phyloP scores from a whole-genome alignment of 2,797 vertebrate species.

The Siniperca obscura region DNA sequence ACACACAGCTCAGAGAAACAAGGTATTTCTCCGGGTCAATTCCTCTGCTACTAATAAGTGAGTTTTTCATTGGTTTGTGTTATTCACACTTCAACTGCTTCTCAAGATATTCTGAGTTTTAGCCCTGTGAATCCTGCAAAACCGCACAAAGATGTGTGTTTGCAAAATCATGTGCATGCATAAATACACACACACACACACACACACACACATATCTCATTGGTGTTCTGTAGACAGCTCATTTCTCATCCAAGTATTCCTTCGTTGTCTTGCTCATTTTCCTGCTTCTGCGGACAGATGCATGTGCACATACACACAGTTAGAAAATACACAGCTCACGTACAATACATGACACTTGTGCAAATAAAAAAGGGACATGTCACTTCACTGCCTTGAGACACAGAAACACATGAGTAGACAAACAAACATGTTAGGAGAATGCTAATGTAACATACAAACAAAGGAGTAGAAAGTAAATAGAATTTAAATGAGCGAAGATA shows the following conservation, averaged over 20 bases:
- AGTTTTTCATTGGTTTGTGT: constrained; percentile 50
- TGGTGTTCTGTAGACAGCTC: constrained; percentile 37
- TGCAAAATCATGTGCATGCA: not conserved
- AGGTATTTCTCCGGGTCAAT: constrained; percentile 47
- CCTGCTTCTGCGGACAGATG: constrained; percentile 10
- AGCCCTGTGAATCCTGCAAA: constrained; percentile 35
- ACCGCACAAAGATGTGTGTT: constrained; percentile 18
- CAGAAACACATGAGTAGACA: constrained; percentile 5
- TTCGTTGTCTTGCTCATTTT: constrained; percentile 33
- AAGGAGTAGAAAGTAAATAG: not conserved
- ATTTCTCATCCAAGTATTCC: constrained; percentile 49
- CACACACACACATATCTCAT: constrained; percentile 4
- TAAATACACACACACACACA: not conserved
- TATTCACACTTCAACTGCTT: constrained; percentile 50
- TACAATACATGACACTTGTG: constrained; percentile 3
- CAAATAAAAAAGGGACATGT: constrained; percentile 17
- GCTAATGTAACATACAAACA: constrained; percentile 7
- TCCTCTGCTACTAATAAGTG: constrained; percentile 23
- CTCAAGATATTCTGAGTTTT: constrained; percentile 26
- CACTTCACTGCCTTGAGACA: constrained; percentile 28
- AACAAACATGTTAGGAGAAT: not conserved
- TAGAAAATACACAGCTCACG: constrained; percentile 3
- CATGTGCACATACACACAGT: not conserved
- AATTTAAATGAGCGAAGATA: not conserved
- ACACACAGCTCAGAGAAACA: constrained; percentile 32